Evolutionary conservation across 2,113 vertebrate species (phyloP).

Genomic region (Camelus bactrianus): DNA sequence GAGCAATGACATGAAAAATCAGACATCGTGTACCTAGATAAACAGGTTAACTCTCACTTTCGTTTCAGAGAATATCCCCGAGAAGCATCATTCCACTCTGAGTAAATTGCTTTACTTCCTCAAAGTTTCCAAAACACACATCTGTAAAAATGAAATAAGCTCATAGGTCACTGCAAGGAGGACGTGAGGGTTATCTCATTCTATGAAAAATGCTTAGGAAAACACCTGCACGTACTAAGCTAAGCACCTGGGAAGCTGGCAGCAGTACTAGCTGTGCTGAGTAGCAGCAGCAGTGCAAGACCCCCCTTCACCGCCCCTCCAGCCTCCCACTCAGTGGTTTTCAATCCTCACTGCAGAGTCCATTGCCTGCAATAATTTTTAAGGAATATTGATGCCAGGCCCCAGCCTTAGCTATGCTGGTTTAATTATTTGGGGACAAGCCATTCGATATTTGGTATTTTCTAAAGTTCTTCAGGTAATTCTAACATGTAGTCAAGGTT

Average conservation of each 20-base stretch:
- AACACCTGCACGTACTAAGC: neutral
- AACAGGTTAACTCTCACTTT: neutral
- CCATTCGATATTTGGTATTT: neutral
- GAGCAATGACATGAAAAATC: neutral
- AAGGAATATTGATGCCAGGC: neutral
- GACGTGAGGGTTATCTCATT: neutral
- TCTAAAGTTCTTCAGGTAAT: constrained; percentile 54
- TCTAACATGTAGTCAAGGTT: neutral
- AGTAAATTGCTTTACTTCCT: neutral
- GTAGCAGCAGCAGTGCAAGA: too few species aligned
- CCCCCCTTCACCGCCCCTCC: rapidly evolving
- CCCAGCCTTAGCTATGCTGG: neutral
- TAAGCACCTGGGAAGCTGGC: neutral
- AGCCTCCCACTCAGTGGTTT: neutral
- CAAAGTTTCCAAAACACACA: neutral
- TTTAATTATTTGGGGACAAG: constrained; percentile 5
- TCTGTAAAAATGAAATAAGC: neutral
- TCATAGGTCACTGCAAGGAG: neutral
- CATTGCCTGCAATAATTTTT: neutral
- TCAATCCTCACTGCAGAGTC: neutral
- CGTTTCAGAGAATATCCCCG: neutral
- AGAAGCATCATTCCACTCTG: neutral
- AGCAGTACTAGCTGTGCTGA: neutral
- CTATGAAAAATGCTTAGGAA: neutral
- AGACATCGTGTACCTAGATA: neutral